Conservation (phyloP, 2,888 invertebrate genomes). For the Syritta pipiens region DNA sequence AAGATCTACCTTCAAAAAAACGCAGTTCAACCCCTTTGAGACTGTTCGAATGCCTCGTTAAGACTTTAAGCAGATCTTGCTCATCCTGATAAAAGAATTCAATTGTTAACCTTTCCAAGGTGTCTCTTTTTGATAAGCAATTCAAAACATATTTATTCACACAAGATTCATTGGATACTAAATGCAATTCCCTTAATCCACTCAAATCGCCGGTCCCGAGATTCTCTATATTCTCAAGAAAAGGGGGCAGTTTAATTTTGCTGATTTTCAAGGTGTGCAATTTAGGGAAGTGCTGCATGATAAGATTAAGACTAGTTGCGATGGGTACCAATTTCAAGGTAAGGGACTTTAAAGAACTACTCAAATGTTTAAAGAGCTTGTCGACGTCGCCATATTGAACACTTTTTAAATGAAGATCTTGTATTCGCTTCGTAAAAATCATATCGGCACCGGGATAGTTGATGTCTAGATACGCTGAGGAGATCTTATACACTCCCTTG, state of each 20-base stretch:
- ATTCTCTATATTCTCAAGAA: constrained; percentile 6
- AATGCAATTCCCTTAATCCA: constrained; percentile 9
- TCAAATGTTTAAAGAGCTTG: constrained; percentile 27
- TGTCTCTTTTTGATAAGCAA: background rate
- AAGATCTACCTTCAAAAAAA: constrained; percentile 1
- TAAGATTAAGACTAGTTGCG: constrained; percentile 7
- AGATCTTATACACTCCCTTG: constrained; percentile 38
- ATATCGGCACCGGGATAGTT: constrained; percentile 43
- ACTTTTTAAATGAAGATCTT: constrained; percentile 28
- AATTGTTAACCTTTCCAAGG: constrained; percentile 12
- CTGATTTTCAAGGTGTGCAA: constrained; percentile 16
- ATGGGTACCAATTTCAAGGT: constrained; percentile 33
- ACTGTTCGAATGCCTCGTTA: constrained; percentile 2
- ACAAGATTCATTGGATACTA: constrained; percentile 19
- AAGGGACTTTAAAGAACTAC: constrained; percentile 25
- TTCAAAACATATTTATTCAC: constrained; percentile 33
- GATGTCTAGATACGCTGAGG: constrained; percentile 9
- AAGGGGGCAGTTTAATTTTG: constrained; percentile 1
- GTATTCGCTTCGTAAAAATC: constrained; percentile 11
- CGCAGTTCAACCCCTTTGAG: constrained; percentile 10
- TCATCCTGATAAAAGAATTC: constrained; percentile 11
- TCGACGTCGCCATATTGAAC: constrained; percentile 21
- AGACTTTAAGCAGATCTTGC: background rate
- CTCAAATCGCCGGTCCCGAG: background rate
- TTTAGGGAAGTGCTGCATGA: constrained; percentile 21